phyloP scores from a whole-genome alignment of 1,140 invertebrate genomes.

The Panagrolaimus sp. region DNA sequence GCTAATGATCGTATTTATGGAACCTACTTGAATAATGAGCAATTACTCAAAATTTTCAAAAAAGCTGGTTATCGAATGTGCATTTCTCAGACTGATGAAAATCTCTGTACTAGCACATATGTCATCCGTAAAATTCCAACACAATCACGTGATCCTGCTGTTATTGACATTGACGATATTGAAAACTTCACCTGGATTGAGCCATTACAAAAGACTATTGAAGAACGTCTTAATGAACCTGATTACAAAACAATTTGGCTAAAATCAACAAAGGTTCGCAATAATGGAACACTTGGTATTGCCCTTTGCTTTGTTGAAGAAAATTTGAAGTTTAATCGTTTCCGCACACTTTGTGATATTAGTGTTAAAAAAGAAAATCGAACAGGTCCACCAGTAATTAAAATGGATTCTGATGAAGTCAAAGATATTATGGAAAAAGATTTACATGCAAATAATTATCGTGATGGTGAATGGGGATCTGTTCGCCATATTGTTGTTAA shows the following conservation, averaged over 20 bases:
- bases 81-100: slow-evolving; percentile 38
- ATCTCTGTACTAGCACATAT: slow-evolving; percentile 44
- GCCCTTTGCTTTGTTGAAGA: slow-evolving; percentile 73
- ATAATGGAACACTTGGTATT: slow-evolving; percentile 75
- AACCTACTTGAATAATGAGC: slow-evolving; percentile 54
- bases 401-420: slow-evolving; percentile 64
- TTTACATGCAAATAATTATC: slow-evolving; percentile 75
- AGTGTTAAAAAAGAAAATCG: slow-evolving; percentile 46
- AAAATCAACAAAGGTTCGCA: slow-evolving; percentile 63
- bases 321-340: slow-evolving; percentile 54
- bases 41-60: slow-evolving; percentile 59
- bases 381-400: slow-evolving; percentile 64
- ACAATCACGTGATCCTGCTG: slow-evolving; percentile 43
- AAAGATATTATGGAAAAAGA: slow-evolving; percentile 69
- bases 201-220: slow-evolving; percentile 57
- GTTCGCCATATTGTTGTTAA: slow-evolving; percentile 70
- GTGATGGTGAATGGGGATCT: slow-evolving; percentile 73
- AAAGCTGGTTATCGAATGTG: slow-evolving; percentile 58
- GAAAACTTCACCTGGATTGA: slow-evolving; percentile 71
- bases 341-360: slow-evolving; percentile 55
- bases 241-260: slow-evolving; percentile 66
- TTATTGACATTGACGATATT: slow-evolving; percentile 59
- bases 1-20: slow-evolving; percentile 34
- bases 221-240: slow-evolving; percentile 66
- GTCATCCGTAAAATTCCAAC: slow-evolving; percentile 44